Evolutionary conservation across 2,797 vertebrate genomes (phyloP).

Genomic region (Allobates femoralis): DNA sequence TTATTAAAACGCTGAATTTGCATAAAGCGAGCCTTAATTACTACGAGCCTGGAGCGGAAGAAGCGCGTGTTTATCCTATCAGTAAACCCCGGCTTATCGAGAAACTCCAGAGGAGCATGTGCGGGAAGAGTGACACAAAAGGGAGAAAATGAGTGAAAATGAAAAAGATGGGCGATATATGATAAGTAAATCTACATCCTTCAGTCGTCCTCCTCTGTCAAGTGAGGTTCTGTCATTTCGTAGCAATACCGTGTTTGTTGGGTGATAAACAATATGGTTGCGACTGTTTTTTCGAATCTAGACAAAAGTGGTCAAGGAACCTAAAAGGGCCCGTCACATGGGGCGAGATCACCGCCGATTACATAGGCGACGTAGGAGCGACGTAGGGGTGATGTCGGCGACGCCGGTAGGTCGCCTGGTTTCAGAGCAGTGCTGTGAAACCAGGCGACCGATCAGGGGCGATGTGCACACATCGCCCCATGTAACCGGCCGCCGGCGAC

Average conservation of each 20-base stretch:
- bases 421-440: no score
- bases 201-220: not conserved
- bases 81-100: not conserved
- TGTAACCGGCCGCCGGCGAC: no score
- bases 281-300: not conserved
- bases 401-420: no score
- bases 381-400: no score
- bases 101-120: not conserved
- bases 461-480: no score
- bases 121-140: not conserved
- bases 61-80: not conserved
- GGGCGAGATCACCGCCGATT: no score
- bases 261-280: not conserved
- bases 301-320: no score
- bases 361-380: no score
- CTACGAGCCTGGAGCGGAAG: not conserved
- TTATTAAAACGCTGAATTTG: slow-evolving; percentile 16
- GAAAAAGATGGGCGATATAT: not conserved
- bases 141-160: not conserved
- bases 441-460: no score
- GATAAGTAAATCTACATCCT: not conserved
- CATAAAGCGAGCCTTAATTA: slow-evolving; percentile 14
- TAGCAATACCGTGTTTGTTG: not conserved
- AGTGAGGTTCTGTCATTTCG: not conserved
- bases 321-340: no score